Base-by-base conservation (phyloP, 1,140 invertebrate genomes). In the Zophobas morio region DNA sequence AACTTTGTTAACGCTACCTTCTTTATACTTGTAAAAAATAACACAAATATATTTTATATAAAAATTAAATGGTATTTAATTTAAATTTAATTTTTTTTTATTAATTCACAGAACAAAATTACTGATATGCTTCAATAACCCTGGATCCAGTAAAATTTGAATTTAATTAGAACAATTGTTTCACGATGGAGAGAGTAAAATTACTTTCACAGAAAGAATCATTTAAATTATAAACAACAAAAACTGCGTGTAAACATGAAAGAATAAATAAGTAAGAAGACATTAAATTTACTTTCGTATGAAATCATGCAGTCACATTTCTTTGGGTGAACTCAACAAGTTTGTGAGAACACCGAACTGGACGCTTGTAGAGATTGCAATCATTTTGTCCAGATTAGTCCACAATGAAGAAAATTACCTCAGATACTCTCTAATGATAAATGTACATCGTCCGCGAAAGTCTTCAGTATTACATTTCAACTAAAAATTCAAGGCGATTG, bases 1-100 rank as follows among this genome's bases (percentile, higher is more conserved):
- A 66, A 40, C 32, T 66, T 66, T 66, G 60, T 66, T 66, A 6
- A 42, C 39, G 3, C 39, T 66, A 39, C 34, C 40, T 60, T 60
- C 0, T 46, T 46, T 46, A 46, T 8, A 8, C 3, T 4, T 46
- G 3, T 46, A 4, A 46, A 46, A 46, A 20, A 20, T 20, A 20
- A 20, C 20, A 20, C 20, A 20, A 20, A 20, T 20, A 20, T 20
- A 20, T 20, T 20, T 20, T 20, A 20, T 20, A 20, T 20, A 20
- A 20, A 20, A 20, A 20, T 20, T 20, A 20, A 20, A 20, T 20
- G 20, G 20, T 20, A 20, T 20, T 20, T 20, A 20, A 20, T 20
- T 20, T 20, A 20, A 20, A 20, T 20, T 20, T 20, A 20, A 20
- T 20, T 20, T 20, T 20, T 20, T 20, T 20, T 20, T 20, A 20